Evolutionary conservation across 2,888 invertebrate species (phyloP).

Genomic region (Pseudeuparius sepicola): DNA sequence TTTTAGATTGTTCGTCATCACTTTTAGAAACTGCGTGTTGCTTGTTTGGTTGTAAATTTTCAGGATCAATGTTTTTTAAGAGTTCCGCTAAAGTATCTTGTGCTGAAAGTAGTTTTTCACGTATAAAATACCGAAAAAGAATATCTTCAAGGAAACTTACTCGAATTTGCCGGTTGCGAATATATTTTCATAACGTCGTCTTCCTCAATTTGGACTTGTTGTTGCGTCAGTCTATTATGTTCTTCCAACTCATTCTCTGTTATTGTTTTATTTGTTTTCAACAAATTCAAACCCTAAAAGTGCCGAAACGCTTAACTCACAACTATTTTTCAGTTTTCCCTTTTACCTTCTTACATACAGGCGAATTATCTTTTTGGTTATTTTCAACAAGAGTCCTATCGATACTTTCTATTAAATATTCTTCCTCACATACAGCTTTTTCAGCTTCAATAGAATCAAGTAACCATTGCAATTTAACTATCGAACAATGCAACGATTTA

Average conservation of each 20-base stretch:
- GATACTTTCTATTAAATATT: constrained; percentile 34
- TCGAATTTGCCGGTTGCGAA: no score
- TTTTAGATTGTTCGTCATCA: no score
- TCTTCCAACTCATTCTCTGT: constrained; percentile 23
- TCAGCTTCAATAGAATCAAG: constrained; percentile 57
- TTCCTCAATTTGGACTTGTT: no score
- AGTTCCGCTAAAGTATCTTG: constrained; percentile 32
- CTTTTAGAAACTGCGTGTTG: no score
- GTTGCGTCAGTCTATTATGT: constrained; percentile 7
- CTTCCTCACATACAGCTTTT: constrained; percentile 47
- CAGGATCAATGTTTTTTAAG: constrained; percentile 22
- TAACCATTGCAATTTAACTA: constrained; percentile 68
- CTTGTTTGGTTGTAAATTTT: no score
- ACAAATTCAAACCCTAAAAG: constrained; percentile 33
- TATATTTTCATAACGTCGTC: no score
- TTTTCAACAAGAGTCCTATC: no score
- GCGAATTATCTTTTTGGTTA: no score
- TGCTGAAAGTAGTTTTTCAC: no score
- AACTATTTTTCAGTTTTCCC: constrained; percentile 3
- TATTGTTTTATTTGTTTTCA: constrained; percentile 26
- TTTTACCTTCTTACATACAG: constrained; percentile 49
- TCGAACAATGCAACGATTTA: constrained; percentile 32
- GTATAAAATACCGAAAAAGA: no score
- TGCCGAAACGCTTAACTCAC: constrained; percentile 4
- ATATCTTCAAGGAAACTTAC: no score